Percentiles rank a stretch among this genome's conserved stretches.
Conservation (phyloP, 1,140 invertebrate genomes). For the Diorhabda elongata region DNA sequence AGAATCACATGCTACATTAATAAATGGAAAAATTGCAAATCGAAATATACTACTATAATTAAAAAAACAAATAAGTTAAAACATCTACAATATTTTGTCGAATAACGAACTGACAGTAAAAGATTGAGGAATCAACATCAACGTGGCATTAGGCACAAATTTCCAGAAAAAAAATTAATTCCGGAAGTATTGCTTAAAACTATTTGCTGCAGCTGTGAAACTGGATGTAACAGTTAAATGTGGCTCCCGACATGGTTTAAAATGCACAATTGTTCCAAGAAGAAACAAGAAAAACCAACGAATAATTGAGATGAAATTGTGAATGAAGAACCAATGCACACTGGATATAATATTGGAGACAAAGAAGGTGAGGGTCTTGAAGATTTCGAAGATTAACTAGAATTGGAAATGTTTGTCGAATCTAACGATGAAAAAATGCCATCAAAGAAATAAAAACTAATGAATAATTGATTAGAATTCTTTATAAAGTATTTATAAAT, state of each 20-base stretch:
- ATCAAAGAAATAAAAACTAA: too few relatives aligned
- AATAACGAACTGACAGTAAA: slow-evolving; percentile 13
- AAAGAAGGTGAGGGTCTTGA: slow-evolving; percentile 21
- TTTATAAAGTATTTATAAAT: too few relatives aligned
- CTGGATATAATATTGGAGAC: slow-evolving; percentile 19
- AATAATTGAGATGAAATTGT: slow-evolving; percentile 23
- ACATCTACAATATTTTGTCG: slow-evolving; percentile 13
- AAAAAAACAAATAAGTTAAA: not conserved
- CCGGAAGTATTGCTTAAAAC: slow-evolving; percentile 17
- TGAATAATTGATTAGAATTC: too few relatives aligned
- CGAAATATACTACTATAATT: not conserved
- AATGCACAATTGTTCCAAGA: slow-evolving; percentile 5
- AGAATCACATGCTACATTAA: not conserved
- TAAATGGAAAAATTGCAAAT: not conserved
- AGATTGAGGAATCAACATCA: slow-evolving; percentile 17
- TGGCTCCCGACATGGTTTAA: slow-evolving; percentile 5
- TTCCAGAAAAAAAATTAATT: slow-evolving; percentile 11
- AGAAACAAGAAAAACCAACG: slow-evolving; percentile 3
- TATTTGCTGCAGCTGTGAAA: slow-evolving; percentile 19
- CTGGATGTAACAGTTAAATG: slow-evolving; percentile 11
- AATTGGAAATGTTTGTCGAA: too few relatives aligned
- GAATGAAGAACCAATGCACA: slow-evolving; percentile 23
- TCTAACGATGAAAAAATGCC: too few relatives aligned
- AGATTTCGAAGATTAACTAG: slow-evolving; percentile 24
- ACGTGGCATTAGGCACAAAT: slow-evolving; percentile 15